These are phyloP conservation scores for Mustela lutreola DNA, from an alignment of 2,113 vertebrate genomes.

Conservation along the genomic window DNA sequence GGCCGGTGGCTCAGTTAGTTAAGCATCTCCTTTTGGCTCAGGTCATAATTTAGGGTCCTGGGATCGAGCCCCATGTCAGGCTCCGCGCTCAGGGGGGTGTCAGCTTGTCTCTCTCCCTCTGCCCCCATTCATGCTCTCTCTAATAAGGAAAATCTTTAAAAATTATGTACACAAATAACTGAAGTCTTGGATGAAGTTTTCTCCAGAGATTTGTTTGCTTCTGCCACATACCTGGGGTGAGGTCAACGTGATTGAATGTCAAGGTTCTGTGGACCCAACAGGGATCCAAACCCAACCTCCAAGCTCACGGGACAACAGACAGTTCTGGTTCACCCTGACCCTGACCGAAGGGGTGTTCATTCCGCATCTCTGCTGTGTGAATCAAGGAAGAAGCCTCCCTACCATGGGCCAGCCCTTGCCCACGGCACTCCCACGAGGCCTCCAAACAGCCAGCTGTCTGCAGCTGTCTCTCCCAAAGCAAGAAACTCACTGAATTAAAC, in stretches of 20 bases:
- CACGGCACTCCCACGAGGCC: not conserved
- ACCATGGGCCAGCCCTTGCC: not conserved
- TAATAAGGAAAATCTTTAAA: not conserved
- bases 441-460: not conserved
- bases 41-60: not conserved
- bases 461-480: not conserved
- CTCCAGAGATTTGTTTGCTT: not conserved
- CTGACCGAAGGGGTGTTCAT: not conserved
- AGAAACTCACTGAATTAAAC: not conserved
- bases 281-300: not conserved
- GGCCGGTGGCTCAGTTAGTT: not conserved
- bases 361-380: not conserved
- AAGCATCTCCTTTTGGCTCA: not conserved
- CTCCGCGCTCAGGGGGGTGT: not conserved
- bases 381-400: not conserved
- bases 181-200: not conserved
- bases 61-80: not conserved
- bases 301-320: rapidly evolving
- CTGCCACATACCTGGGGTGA: not conserved
- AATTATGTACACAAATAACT: not conserved
- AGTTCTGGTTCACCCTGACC: not conserved
- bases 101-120: not conserved
- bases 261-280: not conserved
- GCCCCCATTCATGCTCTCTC: not conserved
- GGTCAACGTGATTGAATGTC: not conserved